Conservation (phyloP, 64 coral and sea anemone genomes). For the Platygyra sinensis region DNA sequence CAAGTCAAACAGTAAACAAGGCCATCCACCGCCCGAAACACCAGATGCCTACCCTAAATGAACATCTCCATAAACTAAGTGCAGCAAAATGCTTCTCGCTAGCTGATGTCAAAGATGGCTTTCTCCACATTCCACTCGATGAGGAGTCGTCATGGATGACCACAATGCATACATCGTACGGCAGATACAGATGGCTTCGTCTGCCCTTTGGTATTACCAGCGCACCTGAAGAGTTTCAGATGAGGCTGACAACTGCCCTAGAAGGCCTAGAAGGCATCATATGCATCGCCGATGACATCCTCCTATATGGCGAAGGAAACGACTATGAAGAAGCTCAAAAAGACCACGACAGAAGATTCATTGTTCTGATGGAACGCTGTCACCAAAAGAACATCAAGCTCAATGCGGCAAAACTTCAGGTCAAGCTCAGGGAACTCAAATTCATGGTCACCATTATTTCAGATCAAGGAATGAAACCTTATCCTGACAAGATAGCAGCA, state of each 20-base stretch:
- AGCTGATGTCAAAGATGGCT: conserved; percentile 47
- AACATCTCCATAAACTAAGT: conserved; percentile 60
- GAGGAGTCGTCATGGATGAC: conserved; percentile 62
- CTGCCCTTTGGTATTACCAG: conserved; percentile 53
- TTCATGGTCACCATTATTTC: too few species aligned
- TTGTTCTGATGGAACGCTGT: too few species aligned
- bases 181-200: conserved; percentile 59
- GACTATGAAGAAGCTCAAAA: conserved; percentile 14
- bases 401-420: too few species aligned
- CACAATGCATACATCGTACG: conserved; percentile 69
- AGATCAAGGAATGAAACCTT: too few species aligned
- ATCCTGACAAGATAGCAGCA: too few species aligned
- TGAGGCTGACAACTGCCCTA: conserved; percentile 25
- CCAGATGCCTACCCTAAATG: conserved; percentile 55
- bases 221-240: conserved; percentile 65
- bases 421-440: too few species aligned
- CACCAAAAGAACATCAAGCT: too few species aligned
- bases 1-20: conserved; percentile 60
- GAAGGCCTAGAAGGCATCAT: conserved; percentile 53
- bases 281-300: conserved; percentile 51
- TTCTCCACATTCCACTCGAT: conserved; percentile 44
- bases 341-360: conserved; percentile 51
- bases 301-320: conserved; percentile 50
- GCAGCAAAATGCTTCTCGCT: conserved; percentile 68
- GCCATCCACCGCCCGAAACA: conserved; percentile 42